Base-by-base conservation (phyloP, 2,113 vertebrate species). In the Columbina picui region DNA sequence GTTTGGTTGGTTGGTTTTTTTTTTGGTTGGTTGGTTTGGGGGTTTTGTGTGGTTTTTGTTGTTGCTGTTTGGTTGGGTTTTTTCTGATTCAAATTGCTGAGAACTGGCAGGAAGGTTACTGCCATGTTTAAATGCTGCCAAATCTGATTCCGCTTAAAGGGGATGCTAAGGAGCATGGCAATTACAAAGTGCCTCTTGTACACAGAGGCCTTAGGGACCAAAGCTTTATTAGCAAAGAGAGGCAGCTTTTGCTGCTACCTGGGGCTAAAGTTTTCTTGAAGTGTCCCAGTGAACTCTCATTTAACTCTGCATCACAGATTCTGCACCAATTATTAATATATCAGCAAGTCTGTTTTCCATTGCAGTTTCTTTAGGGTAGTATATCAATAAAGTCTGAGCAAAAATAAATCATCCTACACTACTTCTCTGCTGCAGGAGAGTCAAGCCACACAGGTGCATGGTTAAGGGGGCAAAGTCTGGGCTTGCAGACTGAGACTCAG, bases 371-470 rank as follows among this genome's bases (percentile, higher is more conserved):
- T 74, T 38, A 71, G 8, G 14, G 10, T 53, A 61, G 29, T n/a
- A 1, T 16, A 67, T 67, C 53, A 71, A 64, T 50, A 36, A 57
- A 79, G 74, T 47, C 91, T 64, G 74, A 88, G 39, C 25, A 79
- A 68, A 90, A 87, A 38, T 7, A 84, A 67, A 80, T 74, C 68
- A 64, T 95, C 79, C 89, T 59, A 56, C 83, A 80, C 38, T 2
- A 29, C 14, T 49, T 14, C 30, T 7, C 60, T 63, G 71, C 80
- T 80, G 50, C 79, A 38, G 77, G 26, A 57, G 32, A 59, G 80
- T 73, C 45, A 50, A 93, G 87, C 55, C 91, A 53, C 91, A 53
- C 41, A 36, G 45, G 43, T 59, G 52, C n/a, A 16, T 32, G 23
- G 30, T 1, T 20, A 36, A 15, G 4, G 4, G 0, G 9, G 6